Conservation (phyloP, 2,113 vertebrate species). For the Malurus alboscapulatus region DNA sequence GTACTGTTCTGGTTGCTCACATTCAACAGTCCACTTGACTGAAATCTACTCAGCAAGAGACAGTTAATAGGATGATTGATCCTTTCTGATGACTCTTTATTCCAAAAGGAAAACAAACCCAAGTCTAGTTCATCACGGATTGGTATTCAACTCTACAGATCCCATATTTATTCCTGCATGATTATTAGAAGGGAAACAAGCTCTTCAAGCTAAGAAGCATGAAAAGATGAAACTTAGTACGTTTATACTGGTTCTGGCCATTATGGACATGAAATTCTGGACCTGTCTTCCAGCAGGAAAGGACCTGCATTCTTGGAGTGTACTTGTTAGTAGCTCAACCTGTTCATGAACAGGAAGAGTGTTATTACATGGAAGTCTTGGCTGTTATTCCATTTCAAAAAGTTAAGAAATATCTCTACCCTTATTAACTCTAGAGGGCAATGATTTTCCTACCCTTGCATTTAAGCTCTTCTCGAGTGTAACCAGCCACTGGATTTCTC, state of each 20-base stretch:
- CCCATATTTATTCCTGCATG: not conserved
- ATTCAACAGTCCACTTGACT: not conserved
- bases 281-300: not conserved
- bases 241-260: not conserved
- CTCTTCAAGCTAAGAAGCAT: not conserved
- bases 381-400: not conserved
- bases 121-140: not conserved
- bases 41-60: not conserved
- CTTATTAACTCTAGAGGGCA: not conserved
- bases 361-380: not conserved
- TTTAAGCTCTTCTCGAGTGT: not conserved
- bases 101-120: not conserved
- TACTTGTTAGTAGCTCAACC: not conserved
- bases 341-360: not conserved
- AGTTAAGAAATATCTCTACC: not conserved
- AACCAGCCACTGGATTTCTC: not conserved
- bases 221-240: not conserved
- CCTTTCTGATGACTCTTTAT: not conserved
- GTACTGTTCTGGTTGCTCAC: not conserved
- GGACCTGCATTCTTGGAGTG: not conserved
- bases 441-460: not conserved
- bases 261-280: not conserved
- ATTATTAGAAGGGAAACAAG: not conserved
- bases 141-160: not conserved
- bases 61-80: not conserved